Conservation (phyloP, 2,113 vertebrate species). For the Anarrhichthys ocellatus region DNA sequence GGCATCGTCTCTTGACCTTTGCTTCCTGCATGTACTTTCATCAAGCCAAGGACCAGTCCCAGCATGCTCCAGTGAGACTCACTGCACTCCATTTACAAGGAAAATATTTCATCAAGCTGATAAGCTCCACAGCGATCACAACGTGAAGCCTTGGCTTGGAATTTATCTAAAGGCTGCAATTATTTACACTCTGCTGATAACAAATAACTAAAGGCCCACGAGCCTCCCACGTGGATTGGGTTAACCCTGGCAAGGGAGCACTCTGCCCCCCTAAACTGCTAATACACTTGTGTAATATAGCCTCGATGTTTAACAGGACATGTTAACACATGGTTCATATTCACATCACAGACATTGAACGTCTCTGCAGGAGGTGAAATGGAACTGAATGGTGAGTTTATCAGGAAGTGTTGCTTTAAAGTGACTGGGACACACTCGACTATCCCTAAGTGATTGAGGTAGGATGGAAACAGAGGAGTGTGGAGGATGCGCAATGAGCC, state of each 20-base stretch:
- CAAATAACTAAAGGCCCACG: conserved; percentile 32
- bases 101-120: conserved; percentile 54
- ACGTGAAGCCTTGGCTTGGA: conserved; percentile 52
- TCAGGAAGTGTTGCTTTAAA: neutral
- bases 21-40: conserved; percentile 16
- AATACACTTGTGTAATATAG: conserved; percentile 11
- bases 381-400: neutral
- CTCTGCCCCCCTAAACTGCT: neutral
- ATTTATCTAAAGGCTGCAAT: conserved; percentile 64
- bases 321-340: neutral
- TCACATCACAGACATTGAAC: neutral
- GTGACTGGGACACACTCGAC: neutral
- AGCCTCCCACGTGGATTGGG: conserved; percentile 2
- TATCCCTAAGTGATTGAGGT: neutral
- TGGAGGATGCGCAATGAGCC: conserved; percentile 10
- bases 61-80: neutral
- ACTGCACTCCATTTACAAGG: conserved; percentile 16
- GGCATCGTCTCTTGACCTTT: conserved; percentile 22
- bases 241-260: conserved; percentile 1
- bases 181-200: conserved; percentile 72
- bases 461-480: conserved; percentile 1
- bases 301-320: conserved; percentile 18
- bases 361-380: neutral
- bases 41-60: neutral
- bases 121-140: conserved; percentile 43